A percentile compares a stretch with the other conserved stretches of the same genome.
Conservation (phyloP, 1,140 invertebrate genomes). For the Gyrodactylus salaris region DNA sequence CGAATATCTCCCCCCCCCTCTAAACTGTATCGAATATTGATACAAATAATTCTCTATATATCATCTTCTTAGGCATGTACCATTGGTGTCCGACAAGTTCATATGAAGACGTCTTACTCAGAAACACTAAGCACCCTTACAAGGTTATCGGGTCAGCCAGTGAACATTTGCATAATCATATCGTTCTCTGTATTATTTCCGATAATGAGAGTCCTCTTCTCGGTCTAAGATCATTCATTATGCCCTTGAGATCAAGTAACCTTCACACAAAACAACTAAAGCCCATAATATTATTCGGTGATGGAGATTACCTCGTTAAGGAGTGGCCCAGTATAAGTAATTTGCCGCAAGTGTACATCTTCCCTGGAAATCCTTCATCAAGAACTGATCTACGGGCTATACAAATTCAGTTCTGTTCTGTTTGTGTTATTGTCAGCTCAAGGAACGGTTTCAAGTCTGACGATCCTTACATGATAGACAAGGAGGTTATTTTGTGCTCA, state of each 20-base stretch:
- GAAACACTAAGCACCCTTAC: background rate
- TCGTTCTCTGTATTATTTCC: conserved; percentile 77
- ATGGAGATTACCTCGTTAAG: conserved; percentile 61
- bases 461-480: conserved; percentile 39
- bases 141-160: background rate
- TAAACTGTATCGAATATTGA: background rate
- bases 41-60: background rate
- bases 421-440: conserved; percentile 71
- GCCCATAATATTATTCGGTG: conserved; percentile 83
- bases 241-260: conserved; percentile 38
- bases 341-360: conserved; percentile 77
- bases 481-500: conserved; percentile 84
- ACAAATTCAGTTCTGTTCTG: conserved; percentile 88
- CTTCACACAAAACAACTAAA: conserved; percentile 94
- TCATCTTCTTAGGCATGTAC: conserved; percentile 64
- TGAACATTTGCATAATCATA: conserved; percentile 32
- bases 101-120: conserved; percentile 36
- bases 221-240: conserved; percentile 19
- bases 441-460: conserved; percentile 34
- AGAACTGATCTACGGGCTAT: conserved; percentile 76
- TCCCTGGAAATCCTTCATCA: conserved; percentile 62
- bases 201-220: conserved; percentile 88
- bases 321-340: conserved; percentile 97
- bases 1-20: too few relatives aligned
- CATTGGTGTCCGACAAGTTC: conserved; percentile 87